Conservation (phyloP, 30 jellyfish, hydroid and myxozoan species). For the Clytia hemisphaerica region DNA sequence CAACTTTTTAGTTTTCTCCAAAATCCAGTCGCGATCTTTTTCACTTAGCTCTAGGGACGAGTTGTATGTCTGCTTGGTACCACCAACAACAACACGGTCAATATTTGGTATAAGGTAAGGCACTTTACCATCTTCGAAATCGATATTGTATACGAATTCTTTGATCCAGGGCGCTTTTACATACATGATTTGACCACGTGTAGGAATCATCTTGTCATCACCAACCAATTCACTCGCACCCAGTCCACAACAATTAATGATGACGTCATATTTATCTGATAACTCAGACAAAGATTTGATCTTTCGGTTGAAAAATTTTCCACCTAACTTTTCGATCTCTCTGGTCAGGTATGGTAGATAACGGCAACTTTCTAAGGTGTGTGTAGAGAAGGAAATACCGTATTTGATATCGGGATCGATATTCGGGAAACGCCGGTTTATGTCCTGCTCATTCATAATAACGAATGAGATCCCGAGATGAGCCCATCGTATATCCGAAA, state of each 20-base stretch:
- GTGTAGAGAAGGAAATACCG: background rate
- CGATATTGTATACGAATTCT: slow-evolving; percentile 8
- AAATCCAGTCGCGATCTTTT: slow-evolving; percentile 16
- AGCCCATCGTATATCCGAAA: too few species aligned
- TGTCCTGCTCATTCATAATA: background rate
- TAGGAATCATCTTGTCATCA: slow-evolving; percentile 46
- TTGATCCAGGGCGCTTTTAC: slow-evolving; percentile 76
- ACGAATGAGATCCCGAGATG: background rate
- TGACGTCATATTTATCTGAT: slow-evolving; percentile 53
- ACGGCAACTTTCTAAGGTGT: background rate
- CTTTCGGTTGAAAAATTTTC: slow-evolving; percentile 36
- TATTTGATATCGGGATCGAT: background rate
- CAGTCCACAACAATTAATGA: slow-evolving; percentile 64
- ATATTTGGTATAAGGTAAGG: slow-evolving; percentile 37
- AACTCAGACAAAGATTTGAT: slow-evolving; percentile 20
- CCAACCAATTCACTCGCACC: slow-evolving; percentile 58
- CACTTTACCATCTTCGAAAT: background rate
- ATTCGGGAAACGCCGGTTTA: slow-evolving; percentile 2
- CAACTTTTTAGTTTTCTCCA: slow-evolving; percentile 16
- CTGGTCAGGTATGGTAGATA: background rate
- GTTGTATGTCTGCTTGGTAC: slow-evolving; percentile 16
- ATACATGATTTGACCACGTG: slow-evolving; percentile 70
- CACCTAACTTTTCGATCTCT: slow-evolving; percentile 34
- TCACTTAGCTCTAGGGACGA: slow-evolving; percentile 6
- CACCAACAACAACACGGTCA: slow-evolving; percentile 49